phyloP scores from a whole-genome alignment of 2,797 vertebrate species.

The Ctenopoma kingsleyae region DNA sequence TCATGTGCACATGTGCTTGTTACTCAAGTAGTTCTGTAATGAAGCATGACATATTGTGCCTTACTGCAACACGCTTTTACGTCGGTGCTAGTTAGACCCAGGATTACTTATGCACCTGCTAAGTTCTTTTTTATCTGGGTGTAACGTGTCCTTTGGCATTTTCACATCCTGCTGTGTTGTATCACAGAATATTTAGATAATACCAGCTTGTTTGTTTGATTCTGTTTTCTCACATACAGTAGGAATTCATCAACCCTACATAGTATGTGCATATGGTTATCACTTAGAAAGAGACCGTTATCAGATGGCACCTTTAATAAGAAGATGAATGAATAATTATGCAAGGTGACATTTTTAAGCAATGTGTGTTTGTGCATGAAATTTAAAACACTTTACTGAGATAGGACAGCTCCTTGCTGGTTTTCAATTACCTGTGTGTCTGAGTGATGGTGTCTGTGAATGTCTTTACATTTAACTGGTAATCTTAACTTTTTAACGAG shows the following conservation, averaged over 20 bases:
- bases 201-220: conserved; percentile 25
- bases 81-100: conserved; percentile 43
- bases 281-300: neutral
- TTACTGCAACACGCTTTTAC: conserved; percentile 42
- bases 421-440: conserved; percentile 18
- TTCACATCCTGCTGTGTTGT: conserved; percentile 22
- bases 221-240: conserved; percentile 14
- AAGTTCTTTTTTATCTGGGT: conserved; percentile 6
- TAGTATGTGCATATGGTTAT: conserved; percentile 24
- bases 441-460: conserved; percentile 7
- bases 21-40: conserved; percentile 41
- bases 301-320: conserved; percentile 27
- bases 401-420: neutral
- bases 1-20: conserved; percentile 27
- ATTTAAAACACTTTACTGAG: conserved; percentile 4
- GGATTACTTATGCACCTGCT: conserved; percentile 22
- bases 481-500: conserved; percentile 72
- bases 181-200: conserved; percentile 35
- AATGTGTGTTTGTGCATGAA: neutral
- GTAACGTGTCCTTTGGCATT: conserved; percentile 13
- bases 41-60: conserved; percentile 46
- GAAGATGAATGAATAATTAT: conserved; percentile 6
- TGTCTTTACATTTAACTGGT: conserved; percentile 49
- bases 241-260: conserved; percentile 19
- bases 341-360: neutral